Evolutionary conservation across 2,797 vertebrate species (phyloP).

Genomic region (Hylomyscus alleni): DNA sequence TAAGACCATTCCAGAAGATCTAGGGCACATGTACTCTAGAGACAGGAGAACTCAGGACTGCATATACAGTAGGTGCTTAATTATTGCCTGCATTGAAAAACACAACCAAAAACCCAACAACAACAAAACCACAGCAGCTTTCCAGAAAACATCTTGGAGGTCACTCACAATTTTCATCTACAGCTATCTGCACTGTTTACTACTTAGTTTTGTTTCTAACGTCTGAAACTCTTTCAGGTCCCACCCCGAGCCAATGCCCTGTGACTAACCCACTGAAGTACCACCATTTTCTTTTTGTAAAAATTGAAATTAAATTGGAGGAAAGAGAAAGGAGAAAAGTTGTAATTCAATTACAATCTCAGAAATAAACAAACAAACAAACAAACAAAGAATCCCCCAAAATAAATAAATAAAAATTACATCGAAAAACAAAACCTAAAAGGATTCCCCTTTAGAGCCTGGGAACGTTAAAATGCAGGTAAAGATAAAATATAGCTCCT

Average conservation of each 20-base stretch:
- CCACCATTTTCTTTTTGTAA: conserved; percentile 28
- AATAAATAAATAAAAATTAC: not conserved
- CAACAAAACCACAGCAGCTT: not conserved
- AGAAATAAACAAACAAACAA: not conserved
- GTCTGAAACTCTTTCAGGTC: conserved; percentile 1
- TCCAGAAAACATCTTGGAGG: conserved; percentile 39
- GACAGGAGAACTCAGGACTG: not conserved
- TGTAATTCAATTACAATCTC: not conserved
- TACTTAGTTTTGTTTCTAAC: not conserved
- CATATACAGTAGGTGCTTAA: not conserved
- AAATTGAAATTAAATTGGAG: conserved; percentile 22
- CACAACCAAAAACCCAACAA: not conserved
- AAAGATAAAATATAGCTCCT: conserved; percentile 75
- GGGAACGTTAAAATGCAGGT: conserved; percentile 59
- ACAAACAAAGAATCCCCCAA: not conserved
- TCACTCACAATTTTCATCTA: conserved; percentile 10
- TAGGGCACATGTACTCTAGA: conserved; percentile 50
- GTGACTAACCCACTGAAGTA: not conserved
- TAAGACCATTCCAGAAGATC: conserved; percentile 53
- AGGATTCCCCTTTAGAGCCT: conserved; percentile 21
- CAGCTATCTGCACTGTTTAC: not conserved
- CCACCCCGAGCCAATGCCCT: not conserved
- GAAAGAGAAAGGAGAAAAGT: not conserved
- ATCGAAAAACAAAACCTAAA: conserved; percentile 64
- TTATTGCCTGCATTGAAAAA: not conserved